phyloP scores from a whole-genome alignment of 35 echinoderm and acorn worm species.

The Lytechinus variegatus region DNA sequence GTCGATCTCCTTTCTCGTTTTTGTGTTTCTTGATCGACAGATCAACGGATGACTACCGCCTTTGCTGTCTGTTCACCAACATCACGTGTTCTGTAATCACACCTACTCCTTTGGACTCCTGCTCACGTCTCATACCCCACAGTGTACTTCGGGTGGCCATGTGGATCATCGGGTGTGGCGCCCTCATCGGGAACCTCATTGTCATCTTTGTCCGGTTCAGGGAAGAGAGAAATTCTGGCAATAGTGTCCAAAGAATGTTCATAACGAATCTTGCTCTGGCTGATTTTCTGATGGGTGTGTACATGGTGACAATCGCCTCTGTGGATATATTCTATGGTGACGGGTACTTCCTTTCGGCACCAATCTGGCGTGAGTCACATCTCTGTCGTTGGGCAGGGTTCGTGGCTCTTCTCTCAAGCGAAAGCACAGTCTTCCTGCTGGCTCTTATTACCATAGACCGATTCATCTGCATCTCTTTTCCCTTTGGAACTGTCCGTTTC shows the following conservation, averaged over 20 bases:
- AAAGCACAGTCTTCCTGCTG: conserved; percentile 52
- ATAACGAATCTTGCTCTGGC: conserved; percentile 57
- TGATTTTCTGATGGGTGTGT: conserved; percentile 45
- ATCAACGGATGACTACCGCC: conserved; percentile 46
- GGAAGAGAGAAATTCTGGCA: not conserved
- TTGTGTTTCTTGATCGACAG: not conserved
- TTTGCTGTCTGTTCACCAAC: conserved; percentile 54
- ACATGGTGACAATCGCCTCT: conserved; percentile 46
- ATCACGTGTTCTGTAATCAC: not conserved
- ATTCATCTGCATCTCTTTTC: conserved; percentile 69
- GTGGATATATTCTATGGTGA: not conserved
- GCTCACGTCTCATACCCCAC: conserved; percentile 25
- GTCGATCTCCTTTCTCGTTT: too few species aligned
- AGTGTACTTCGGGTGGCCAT: conserved; percentile 1
- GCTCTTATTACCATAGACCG: conserved; percentile 68
- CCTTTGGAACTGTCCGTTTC: conserved; percentile 49
- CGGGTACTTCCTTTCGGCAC: not conserved
- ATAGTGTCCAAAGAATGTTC: conserved; percentile 31
- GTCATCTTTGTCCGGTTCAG: conserved; percentile 42
- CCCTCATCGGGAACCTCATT: conserved; percentile 55
- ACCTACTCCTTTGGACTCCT: conserved; percentile 52
- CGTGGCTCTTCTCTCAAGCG: conserved; percentile 61
- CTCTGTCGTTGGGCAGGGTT: conserved; percentile 47
- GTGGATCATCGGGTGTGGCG: conserved; percentile 49
- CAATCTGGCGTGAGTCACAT: not conserved